These are phyloP conservation scores for Cichladusa arquata DNA, from an alignment of 2,113 vertebrate genomes.

Conservation along the genomic window DNA sequence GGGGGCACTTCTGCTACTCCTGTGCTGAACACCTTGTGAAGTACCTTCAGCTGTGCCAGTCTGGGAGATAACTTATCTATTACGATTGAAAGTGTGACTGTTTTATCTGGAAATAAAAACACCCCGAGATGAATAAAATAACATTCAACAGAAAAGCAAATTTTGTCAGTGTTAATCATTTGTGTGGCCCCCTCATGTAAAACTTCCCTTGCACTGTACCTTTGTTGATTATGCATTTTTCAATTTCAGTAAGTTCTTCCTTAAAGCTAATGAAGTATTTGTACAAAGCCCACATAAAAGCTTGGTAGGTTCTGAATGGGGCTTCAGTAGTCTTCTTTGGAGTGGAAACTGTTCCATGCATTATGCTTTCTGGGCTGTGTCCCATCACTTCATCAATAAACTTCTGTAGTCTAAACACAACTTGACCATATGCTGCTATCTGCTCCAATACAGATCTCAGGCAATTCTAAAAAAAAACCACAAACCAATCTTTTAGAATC, in stretches of 20 bases:
- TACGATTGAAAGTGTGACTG: conserved; percentile 87
- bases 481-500: neutral
- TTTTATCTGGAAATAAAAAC: conserved; percentile 79
- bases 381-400: conserved; percentile 98
- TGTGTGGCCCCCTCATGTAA: neutral
- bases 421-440: conserved; percentile 91
- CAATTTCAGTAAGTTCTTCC: conserved; percentile 89
- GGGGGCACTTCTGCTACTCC: conserved; percentile 95
- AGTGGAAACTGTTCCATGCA: conserved; percentile 71
- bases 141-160: neutral
- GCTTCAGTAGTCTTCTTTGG: conserved; percentile 85
- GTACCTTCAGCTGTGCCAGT: conserved; percentile 89
- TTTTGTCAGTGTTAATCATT: neutral
- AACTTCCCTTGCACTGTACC: conserved; percentile 61
- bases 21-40: conserved; percentile 94
- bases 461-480: conserved; percentile 77
- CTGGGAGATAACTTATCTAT: conserved; percentile 87
- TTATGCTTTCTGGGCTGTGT: conserved; percentile 77
- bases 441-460: conserved; percentile 90
- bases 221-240: conserved; percentile 87
- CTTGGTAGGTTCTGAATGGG: conserved; percentile 96
- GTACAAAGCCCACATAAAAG: conserved; percentile 96
- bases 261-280: conserved; percentile 95
- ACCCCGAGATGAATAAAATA: neutral
- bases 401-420: conserved; percentile 88